Conservation (phyloP, 2,113 vertebrate genomes). For the Coreoperca whiteheadi region DNA sequence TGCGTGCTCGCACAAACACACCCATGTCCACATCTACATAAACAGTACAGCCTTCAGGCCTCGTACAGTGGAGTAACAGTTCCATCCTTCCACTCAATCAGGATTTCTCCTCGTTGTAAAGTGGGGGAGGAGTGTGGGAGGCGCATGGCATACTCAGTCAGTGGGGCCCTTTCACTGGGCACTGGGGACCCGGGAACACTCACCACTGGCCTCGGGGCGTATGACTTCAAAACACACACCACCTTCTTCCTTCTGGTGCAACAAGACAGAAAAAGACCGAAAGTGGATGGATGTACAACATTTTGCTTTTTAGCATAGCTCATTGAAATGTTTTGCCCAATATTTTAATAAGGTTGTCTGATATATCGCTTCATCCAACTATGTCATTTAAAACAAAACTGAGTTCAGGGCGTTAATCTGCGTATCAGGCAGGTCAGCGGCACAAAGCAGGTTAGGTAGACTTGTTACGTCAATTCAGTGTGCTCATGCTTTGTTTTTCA, state of each 20-base stretch:
- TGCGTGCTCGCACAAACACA: not conserved
- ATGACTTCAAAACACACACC: conserved; percentile 85
- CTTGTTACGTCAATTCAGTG: not conserved
- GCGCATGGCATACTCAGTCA: conserved; percentile 77
- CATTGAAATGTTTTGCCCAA: not conserved
- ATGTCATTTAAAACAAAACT: too few relatives aligned
- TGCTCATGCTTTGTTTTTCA: not conserved
- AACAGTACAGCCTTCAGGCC: conserved; percentile 56
- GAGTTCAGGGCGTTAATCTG: not conserved
- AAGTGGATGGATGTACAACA: not conserved
- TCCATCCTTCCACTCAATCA: conserved; percentile 90
- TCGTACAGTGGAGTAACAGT: conserved; percentile 89
- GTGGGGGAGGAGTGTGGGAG: conserved; percentile 80
- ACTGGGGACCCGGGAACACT: conserved; percentile 79
- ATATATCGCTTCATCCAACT: not conserved
- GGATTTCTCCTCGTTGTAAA: conserved; percentile 86
- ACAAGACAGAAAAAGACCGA: not conserved
- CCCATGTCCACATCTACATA: not conserved
- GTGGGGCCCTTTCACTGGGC: conserved; percentile 76
- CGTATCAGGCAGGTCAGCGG: not conserved
- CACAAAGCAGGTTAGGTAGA: not conserved
- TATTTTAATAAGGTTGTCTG: not conserved
- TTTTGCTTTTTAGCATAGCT: not conserved
- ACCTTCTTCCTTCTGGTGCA: conserved; percentile 85
- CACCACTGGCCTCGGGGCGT: conserved; percentile 66